phyloP scores from a whole-genome alignment of 2,797 vertebrate genomes.

The Melanotaenia nigrans region DNA sequence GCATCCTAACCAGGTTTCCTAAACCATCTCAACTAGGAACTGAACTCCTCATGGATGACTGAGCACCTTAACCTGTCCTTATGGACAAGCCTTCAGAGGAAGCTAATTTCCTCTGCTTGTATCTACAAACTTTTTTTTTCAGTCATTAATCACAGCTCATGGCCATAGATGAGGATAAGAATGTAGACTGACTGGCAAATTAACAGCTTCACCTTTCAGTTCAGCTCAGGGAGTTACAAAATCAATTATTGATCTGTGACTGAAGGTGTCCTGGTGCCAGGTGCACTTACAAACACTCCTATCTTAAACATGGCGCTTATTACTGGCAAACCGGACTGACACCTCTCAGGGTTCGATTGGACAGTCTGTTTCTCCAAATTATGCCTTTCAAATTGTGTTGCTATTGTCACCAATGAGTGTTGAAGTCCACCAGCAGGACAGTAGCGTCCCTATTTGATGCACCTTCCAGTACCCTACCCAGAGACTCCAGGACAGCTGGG shows the following conservation, averaged over 20 bases:
- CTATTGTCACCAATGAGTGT: background rate
- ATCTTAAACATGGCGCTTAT: background rate
- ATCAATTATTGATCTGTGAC: background rate
- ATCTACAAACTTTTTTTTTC: background rate
- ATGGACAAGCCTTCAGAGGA: background rate
- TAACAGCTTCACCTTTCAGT: background rate
- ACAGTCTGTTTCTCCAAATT: background rate
- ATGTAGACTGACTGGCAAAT: background rate
- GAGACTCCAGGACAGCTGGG: background rate
- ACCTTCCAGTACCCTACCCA: background rate
- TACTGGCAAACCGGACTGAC: background rate
- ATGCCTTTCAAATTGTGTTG: background rate
- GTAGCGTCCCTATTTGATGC: background rate
- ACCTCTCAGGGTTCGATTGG: background rate
- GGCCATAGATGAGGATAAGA: background rate
- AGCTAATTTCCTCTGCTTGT: too few relatives aligned
- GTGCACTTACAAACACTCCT: background rate
- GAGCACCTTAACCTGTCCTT: background rate
- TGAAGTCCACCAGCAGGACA: background rate
- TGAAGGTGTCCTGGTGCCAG: background rate
- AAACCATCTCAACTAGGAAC: too few relatives aligned
- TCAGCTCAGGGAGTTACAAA: background rate
- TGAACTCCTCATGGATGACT: too few relatives aligned
- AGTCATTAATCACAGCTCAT: background rate
- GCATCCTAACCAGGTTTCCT: too few relatives aligned